Conservation (phyloP, 2,113 vertebrate species). For the Oryzias woworae region DNA sequence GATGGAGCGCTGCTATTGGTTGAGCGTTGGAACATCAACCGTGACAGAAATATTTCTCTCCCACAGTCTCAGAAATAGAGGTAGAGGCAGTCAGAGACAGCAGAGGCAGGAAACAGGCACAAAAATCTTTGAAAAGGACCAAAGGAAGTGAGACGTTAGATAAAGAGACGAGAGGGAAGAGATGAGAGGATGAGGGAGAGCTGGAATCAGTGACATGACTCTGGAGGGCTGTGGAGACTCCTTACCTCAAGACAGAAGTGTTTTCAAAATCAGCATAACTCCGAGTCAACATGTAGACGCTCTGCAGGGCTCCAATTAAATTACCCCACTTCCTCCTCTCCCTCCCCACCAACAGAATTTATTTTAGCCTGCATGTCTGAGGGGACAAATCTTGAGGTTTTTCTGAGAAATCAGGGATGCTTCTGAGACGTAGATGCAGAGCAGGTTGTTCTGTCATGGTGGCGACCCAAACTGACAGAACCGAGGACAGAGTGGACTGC, state of each 20-base stretch:
- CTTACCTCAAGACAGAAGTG: conserved; percentile 28
- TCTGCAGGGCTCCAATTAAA: conserved; percentile 32
- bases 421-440: conserved; percentile 59
- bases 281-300: conserved; percentile 52
- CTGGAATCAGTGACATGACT: conserved; percentile 56
- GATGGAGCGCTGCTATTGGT: conserved; percentile 58
- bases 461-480: conserved; percentile 72
- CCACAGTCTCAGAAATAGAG: conserved; percentile 52
- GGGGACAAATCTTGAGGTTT: conserved; percentile 28
- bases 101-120: conserved; percentile 52
- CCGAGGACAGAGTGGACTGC: conserved; percentile 65
- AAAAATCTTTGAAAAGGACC: conserved; percentile 22
- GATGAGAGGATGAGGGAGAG: conserved; percentile 16
- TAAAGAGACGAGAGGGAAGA: conserved; percentile 11
- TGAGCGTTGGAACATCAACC: conserved; percentile 52
- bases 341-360: not conserved
- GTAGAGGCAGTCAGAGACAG: conserved; percentile 40
- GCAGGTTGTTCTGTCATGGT: conserved; percentile 69
- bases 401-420: conserved; percentile 56
- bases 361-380: conserved; percentile 27
- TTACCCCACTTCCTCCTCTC: not conserved
- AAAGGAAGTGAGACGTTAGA: conserved; percentile 17
- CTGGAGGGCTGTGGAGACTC: conserved; percentile 42
- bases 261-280: conserved; percentile 35
- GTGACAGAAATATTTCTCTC: conserved; percentile 62